Percentiles rank a stretch among this genome's conserved stretches.
These are phyloP conservation scores for Periophthalmus modestus DNA, from an alignment of 2,113 vertebrate species.

Conservation along the genomic window DNA sequence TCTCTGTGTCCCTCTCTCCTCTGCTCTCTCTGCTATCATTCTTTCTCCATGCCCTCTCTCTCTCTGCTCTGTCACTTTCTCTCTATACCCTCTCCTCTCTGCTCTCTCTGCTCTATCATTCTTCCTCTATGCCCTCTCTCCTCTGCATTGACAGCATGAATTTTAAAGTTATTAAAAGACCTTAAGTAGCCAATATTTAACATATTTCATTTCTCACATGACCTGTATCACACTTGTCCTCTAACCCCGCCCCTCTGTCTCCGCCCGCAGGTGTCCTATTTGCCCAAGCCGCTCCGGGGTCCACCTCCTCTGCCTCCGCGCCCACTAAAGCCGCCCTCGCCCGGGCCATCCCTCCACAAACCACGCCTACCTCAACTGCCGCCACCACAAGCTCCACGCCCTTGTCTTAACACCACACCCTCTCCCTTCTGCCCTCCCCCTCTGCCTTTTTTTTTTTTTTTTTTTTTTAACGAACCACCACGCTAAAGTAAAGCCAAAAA, in stretches of 20 bases:
- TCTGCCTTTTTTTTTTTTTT: constrained; percentile 29
- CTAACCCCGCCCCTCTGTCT: constrained; percentile 14
- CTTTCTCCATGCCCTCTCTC: no score
- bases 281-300: constrained; percentile 84
- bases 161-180: no score
- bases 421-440: background rate
- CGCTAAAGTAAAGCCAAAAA: constrained; percentile 83
- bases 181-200: no score
- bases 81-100: no score
- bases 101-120: no score
- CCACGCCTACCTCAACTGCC: constrained; percentile 80
- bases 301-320: constrained; percentile 69
- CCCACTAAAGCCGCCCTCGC: constrained; percentile 74
- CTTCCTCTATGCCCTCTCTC: no score
- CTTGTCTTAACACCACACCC: constrained; percentile 76
- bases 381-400: constrained; percentile 68
- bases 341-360: constrained; percentile 55
- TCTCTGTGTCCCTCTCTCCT: background rate
- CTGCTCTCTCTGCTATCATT: no score
- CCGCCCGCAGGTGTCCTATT: constrained; percentile 86
- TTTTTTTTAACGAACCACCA: constrained; percentile 46
- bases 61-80: no score
- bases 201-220: no score
- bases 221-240: background rate
- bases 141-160: no score